These are phyloP conservation scores for Enteromius anoplus DNA, from an alignment of 2,797 vertebrate species.

Conservation along the genomic window DNA sequence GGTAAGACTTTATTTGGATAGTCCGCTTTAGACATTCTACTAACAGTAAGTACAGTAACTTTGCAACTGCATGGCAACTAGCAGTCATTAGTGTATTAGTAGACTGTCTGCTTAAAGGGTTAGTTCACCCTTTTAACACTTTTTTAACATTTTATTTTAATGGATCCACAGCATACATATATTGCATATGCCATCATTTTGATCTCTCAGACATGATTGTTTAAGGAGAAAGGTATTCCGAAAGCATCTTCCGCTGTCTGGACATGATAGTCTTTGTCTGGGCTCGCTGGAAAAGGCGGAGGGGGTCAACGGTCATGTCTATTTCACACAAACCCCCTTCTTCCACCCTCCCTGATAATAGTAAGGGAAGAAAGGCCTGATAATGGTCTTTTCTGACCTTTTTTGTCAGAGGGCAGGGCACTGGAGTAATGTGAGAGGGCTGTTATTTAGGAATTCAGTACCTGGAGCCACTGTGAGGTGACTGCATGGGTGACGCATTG, in stretches of 20 bases:
- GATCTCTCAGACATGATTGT: background rate
- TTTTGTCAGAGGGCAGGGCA: slow-evolving; percentile 55
- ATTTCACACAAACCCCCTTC: slow-evolving; percentile 48
- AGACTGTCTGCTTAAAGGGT: too few species aligned
- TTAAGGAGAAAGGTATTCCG: slow-evolving; percentile 2
- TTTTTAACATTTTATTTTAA: too few species aligned
- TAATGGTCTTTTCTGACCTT: slow-evolving; percentile 62
- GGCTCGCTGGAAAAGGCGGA: slow-evolving; percentile 47
- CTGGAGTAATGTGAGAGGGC: slow-evolving; percentile 23
- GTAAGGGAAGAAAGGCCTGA: slow-evolving; percentile 41
- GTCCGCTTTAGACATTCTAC: too few species aligned
- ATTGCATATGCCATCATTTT: background rate
- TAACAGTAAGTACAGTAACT: too few species aligned
- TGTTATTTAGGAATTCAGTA: slow-evolving; percentile 53
- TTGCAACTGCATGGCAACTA: too few species aligned
- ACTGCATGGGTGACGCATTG: background rate
- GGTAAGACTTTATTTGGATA: too few species aligned
- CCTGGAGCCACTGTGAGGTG: slow-evolving; percentile 45
- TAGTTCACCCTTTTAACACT: too few species aligned
- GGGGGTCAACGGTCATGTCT: slow-evolving; percentile 43
- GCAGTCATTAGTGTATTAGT: too few species aligned
- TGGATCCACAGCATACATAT: too few species aligned
- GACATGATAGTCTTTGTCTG: slow-evolving; percentile 31
- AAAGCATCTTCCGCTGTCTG: slow-evolving; percentile 42
- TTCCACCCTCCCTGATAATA: slow-evolving; percentile 41